Percentiles rank a stretch among this genome's conserved stretches.
phyloP scores from a whole-genome alignment of 92 coral and sea anemone species.

The Parazoanthus swiftii region DNA sequence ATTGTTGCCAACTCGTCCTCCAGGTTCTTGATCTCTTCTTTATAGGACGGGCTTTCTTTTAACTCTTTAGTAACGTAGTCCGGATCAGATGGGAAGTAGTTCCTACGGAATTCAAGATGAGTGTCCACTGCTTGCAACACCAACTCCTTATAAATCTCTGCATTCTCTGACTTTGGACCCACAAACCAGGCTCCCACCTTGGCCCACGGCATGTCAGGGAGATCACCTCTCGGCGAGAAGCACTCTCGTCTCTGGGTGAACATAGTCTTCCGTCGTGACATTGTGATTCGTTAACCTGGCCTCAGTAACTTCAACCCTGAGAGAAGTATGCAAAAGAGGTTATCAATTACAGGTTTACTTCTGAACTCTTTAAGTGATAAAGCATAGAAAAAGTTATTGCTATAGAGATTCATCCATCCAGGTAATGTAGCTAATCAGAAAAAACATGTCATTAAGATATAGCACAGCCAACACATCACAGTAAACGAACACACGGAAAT shows the following conservation, averaged over 20 bases:
- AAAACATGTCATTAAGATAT: too few species aligned
- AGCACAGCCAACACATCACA: too few species aligned
- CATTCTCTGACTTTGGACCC: conserved; percentile 60
- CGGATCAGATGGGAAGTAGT: conserved; percentile 84
- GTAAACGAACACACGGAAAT: too few species aligned
- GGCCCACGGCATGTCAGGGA: conserved; percentile 36
- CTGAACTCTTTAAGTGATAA: too few species aligned
- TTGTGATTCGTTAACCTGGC: background rate
- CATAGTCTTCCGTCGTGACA: conserved; percentile 21
- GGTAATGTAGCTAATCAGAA: too few species aligned
- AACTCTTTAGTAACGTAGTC: conserved; percentile 67
- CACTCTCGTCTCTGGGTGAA: conserved; percentile 20
- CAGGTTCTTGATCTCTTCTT: conserved; percentile 51
- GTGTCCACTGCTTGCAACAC: conserved; percentile 29
- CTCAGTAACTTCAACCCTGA: too few species aligned
- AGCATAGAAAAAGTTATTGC: too few species aligned
- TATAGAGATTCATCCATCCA: too few species aligned
- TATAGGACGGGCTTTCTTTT: conserved; percentile 56
- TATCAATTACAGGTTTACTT: too few species aligned
- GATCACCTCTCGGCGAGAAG: conserved; percentile 36
- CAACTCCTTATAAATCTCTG: conserved; percentile 47
- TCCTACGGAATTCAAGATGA: conserved; percentile 43
- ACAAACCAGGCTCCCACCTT: conserved; percentile 55
- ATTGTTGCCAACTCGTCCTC: conserved; percentile 49
- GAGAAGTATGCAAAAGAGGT: too few species aligned